phyloP scores from a whole-genome alignment of 1,140 invertebrate genomes.

The Megalopta genalis region DNA sequence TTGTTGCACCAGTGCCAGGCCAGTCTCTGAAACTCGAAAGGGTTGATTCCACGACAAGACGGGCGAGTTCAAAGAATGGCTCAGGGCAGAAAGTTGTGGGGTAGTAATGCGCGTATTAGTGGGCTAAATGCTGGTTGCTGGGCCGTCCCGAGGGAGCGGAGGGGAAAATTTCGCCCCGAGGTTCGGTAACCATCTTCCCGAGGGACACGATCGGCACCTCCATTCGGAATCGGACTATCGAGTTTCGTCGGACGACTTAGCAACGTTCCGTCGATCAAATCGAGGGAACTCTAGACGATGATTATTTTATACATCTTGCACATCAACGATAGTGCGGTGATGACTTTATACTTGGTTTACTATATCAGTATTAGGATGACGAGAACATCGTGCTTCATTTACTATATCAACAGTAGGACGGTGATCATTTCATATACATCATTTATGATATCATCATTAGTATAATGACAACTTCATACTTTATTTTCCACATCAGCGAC shows the following conservation, averaged over 20 bases:
- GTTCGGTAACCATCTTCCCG: conserved; percentile 69
- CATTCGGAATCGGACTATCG: conserved; percentile 69
- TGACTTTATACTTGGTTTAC: no score
- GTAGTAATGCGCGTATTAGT: conserved; percentile 69
- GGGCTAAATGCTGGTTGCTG: conserved; percentile 68
- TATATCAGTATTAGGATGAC: no score
- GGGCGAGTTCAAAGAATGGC: conserved; percentile 60
- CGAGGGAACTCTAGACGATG: not conserved
- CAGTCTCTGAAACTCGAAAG: not conserved
- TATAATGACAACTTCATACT: no score
- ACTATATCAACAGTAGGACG: no score
- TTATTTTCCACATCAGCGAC: no score
- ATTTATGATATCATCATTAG: no score
- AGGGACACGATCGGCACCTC: conserved; percentile 72
- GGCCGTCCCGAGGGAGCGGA: conserved; percentile 63
- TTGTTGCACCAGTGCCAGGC: no score
- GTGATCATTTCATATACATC: no score
- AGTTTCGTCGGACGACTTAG: conserved; percentile 63
- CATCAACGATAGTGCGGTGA: no score
- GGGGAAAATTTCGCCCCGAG: conserved; percentile 65
- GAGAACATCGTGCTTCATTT: no score
- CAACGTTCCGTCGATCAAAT: not conserved
- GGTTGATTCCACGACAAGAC: not conserved
- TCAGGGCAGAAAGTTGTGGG: conserved; percentile 31
- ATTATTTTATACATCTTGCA: no score